Conservation (phyloP, 2,113 vertebrate genomes). For the Lampris incognitus region DNA sequence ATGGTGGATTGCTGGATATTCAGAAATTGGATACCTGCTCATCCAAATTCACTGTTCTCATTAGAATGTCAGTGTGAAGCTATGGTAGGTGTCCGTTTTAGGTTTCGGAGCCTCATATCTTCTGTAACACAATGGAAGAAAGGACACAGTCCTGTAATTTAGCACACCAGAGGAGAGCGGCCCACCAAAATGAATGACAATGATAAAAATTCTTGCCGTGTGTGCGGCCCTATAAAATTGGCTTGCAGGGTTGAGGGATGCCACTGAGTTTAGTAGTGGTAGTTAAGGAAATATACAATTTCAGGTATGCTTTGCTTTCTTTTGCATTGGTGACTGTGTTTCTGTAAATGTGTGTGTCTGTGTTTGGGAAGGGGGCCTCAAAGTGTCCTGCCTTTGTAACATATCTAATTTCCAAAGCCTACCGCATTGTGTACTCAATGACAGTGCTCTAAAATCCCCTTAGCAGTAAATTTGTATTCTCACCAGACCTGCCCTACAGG, state of each 20-base stretch:
- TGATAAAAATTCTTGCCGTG: not conserved
- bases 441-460: slow-evolving; percentile 18
- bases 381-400: not conserved
- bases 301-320: not conserved
- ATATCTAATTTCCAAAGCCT: not conserved
- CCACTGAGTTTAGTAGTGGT: not conserved
- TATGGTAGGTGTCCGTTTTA: slow-evolving; percentile 17
- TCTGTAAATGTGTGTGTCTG: not conserved
- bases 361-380: slow-evolving; percentile 7
- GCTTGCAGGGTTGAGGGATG: not conserved
- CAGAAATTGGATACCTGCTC: slow-evolving; percentile 75
- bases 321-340: not conserved
- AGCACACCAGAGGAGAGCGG: not conserved
- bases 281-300: not conserved
- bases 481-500: slow-evolving; percentile 25
- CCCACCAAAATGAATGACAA: not conserved
- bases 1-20: slow-evolving; percentile 65
- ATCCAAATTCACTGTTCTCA: slow-evolving; percentile 70
- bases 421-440: slow-evolving; percentile 1
- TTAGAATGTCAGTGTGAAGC: slow-evolving; percentile 64
- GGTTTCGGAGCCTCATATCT: slow-evolving; percentile 11
- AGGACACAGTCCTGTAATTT: slow-evolving; percentile 10
- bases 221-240: slow-evolving; percentile 1
- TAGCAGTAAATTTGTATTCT: slow-evolving; percentile 37
- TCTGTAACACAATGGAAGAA: slow-evolving; percentile 45